These are phyloP conservation scores for Tolypeutes matacus DNA, from an alignment of 2,797 vertebrate genomes.

Conservation along the genomic window DNA sequence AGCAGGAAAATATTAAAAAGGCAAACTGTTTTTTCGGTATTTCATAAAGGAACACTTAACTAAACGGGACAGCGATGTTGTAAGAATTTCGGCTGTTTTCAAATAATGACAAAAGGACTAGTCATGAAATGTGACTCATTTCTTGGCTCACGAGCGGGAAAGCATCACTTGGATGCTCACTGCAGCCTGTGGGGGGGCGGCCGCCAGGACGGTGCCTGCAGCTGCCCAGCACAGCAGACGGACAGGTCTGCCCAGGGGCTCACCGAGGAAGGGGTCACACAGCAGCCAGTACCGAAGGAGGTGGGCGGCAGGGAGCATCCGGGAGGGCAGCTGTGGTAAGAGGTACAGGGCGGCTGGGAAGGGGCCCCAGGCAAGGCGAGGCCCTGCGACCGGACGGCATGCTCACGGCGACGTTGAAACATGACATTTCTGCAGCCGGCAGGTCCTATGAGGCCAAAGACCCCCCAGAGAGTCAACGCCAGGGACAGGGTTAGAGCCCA, in stretches of 20 bases:
- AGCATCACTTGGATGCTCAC: not conserved
- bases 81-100: not conserved
- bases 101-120: not conserved
- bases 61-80: not conserved
- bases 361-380: not conserved
- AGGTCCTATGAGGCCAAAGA: not conserved
- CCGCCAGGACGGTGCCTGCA: rapidly evolving
- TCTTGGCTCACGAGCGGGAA: not conserved
- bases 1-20: conserved; percentile 23
- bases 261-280: not conserved
- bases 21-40: not conserved
- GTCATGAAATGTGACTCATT: conserved; percentile 12
- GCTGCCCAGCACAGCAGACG: not conserved
- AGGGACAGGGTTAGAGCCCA: not conserved
- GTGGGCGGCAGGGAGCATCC: too few relatives aligned
- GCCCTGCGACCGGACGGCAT: too few relatives aligned
- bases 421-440: not conserved
- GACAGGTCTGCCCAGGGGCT: not conserved
- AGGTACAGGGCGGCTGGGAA: too few relatives aligned
- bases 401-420: not conserved
- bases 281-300: too few relatives aligned
- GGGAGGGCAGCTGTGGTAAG: too few relatives aligned
- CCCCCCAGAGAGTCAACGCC: not conserved
- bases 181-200: too few relatives aligned
- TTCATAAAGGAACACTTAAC: conserved; percentile 16